Conservation (phyloP, 2,797 vertebrate genomes). For the Onychomys torridus region DNA sequence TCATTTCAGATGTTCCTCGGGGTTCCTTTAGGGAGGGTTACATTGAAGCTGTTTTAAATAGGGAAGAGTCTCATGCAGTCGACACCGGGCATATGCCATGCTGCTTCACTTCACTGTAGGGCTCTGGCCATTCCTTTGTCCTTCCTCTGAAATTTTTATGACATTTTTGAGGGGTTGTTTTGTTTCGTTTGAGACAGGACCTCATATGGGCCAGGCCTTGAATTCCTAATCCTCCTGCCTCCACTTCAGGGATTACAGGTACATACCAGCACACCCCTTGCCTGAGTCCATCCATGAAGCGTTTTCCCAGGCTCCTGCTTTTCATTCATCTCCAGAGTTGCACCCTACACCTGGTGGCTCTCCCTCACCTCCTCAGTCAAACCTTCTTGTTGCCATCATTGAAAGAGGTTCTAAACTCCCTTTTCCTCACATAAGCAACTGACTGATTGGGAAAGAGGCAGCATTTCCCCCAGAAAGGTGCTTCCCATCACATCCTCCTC, state of each 20-base stretch:
- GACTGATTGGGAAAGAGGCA: constrained; percentile 67
- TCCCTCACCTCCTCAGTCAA: background rate
- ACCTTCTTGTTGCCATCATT: constrained; percentile 56
- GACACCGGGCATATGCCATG: rapidly evolving
- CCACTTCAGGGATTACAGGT: background rate
- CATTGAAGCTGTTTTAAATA: background rate
- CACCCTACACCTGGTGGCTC: background rate
- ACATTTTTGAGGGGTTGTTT: background rate
- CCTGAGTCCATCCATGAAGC: background rate
- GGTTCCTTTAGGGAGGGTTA: background rate
- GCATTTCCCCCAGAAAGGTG: constrained; percentile 61
- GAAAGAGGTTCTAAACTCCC: constrained; percentile 63
- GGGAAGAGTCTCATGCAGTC: background rate
- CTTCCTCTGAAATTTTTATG: background rate
- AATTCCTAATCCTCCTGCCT: background rate
- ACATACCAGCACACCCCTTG: rapidly evolving
- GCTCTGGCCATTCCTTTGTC: background rate
- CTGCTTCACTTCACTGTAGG: background rate
- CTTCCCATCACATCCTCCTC: background rate
- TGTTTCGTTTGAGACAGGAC: background rate
- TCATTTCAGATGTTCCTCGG: background rate
- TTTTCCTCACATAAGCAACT: constrained; percentile 68
- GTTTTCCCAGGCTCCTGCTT: background rate
- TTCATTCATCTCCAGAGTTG: background rate
- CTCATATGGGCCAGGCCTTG: background rate